phyloP scores from a whole-genome alignment of 1,140 invertebrate genomes.

The Drosophila pseudoobscura region DNA sequence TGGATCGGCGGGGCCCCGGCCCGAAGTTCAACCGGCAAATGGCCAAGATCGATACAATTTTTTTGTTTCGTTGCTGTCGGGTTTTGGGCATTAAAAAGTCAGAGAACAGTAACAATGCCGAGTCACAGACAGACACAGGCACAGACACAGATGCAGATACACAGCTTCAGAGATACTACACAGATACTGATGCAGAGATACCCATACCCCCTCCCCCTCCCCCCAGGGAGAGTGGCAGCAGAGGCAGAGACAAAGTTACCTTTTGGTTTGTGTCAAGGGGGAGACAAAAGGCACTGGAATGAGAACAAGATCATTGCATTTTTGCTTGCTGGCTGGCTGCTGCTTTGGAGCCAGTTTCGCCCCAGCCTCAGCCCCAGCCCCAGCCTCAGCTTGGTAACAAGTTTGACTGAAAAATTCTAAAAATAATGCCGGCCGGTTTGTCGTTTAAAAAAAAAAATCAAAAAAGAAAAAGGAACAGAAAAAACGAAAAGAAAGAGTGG shows the following conservation, averaged over 20 bases:
- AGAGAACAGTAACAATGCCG: constrained; percentile 77
- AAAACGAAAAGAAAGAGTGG: constrained; percentile 49
- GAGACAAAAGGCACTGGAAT: constrained; percentile 48
- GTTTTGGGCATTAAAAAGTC: constrained; percentile 79
- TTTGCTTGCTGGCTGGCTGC: constrained; percentile 54
- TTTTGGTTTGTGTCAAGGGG: constrained; percentile 32
- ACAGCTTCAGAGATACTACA: constrained; percentile 39
- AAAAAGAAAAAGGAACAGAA: constrained; percentile 18
- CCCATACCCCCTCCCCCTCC: constrained; percentile 19
- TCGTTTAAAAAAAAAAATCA: constrained; percentile 58
- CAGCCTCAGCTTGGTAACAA: constrained; percentile 66
- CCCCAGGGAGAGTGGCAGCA: neutral
- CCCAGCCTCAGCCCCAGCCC: constrained; percentile 20
- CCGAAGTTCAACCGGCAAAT: constrained; percentile 47
- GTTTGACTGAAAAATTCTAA: constrained; percentile 79
- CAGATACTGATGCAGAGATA: constrained; percentile 26
- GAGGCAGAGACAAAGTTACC: constrained; percentile 35
- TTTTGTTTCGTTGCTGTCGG: constrained; percentile 47
- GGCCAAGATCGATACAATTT: constrained; percentile 74
- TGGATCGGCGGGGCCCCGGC: constrained; percentile 31
- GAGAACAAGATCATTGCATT: constrained; percentile 74
- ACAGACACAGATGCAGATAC: constrained; percentile 26
- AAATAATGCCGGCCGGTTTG: constrained; percentile 79
- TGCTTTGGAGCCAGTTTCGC: constrained; percentile 66
- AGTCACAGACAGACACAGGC: constrained; percentile 46